These are phyloP conservation scores for Oligia strigilis DNA, from an alignment of 2,888 invertebrate genomes.

Conservation along the genomic window DNA sequence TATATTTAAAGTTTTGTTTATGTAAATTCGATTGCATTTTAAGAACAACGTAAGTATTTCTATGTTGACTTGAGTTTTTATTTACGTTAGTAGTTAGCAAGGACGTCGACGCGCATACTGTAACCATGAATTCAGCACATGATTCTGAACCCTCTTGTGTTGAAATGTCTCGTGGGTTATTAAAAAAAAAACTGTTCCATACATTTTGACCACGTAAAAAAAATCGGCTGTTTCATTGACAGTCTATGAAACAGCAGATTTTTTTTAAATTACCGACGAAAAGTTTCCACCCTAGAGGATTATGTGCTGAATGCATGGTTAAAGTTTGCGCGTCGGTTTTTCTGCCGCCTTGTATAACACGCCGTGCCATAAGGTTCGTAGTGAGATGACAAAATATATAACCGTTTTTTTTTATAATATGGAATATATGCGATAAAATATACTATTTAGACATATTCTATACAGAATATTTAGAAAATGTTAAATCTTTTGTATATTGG, in stretches of 20 bases:
- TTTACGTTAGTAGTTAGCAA: neutral
- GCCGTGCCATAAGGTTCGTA: conserved; percentile 63
- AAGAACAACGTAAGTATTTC: conserved; percentile 37
- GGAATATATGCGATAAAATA: conserved; percentile 8
- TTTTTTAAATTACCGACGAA: neutral
- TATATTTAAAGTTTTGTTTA: conserved; percentile 25
- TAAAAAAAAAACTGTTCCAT: neutral
- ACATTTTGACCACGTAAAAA: neutral
- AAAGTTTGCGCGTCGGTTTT: neutral
- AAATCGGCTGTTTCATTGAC: no score
- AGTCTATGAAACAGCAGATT: neutral
- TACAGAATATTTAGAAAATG: conserved; percentile 66
- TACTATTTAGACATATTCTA: conserved; percentile 36
- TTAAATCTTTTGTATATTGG: conserved; percentile 26
- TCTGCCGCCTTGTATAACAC: neutral
- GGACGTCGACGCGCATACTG: neutral
- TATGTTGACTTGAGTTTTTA: conserved; percentile 6
- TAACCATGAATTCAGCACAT: neutral
- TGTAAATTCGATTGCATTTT: conserved; percentile 27
- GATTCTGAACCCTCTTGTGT: neutral
- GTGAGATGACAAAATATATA: conserved; percentile 29
- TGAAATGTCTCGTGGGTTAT: neutral
- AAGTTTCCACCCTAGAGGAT: neutral
- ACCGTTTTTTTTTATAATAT: conserved; percentile 3
- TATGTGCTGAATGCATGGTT: neutral